A percentile compares a stretch with the other conserved stretches of the same genome.
Evolutionary conservation across 2,113 vertebrate species (phyloP).

Genomic region (Suricata suricatta): DNA sequence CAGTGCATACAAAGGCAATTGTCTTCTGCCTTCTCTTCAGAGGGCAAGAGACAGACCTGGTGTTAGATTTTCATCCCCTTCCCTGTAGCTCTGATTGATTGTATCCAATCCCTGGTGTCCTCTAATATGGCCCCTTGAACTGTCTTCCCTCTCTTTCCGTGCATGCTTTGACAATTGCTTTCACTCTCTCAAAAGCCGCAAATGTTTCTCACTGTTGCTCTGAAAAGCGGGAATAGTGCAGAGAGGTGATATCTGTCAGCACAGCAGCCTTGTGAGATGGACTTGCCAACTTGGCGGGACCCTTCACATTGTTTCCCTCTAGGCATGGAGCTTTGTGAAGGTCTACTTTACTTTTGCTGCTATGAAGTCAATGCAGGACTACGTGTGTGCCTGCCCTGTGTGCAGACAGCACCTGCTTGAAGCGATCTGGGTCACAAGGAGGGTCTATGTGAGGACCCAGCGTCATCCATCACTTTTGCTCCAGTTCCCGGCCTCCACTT

Average conservation of each 20-base stretch:
- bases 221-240: not conserved
- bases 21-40: not conserved
- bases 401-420: not conserved
- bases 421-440: not conserved
- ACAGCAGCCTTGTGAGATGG: not conserved
- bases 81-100: no score
- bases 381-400: not conserved
- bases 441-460: not conserved
- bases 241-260: constrained; percentile 51
- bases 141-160: not conserved
- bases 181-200: constrained; percentile 40
- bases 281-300: not conserved
- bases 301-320: not conserved
- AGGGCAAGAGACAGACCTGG: fast-evolving
- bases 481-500: not conserved
- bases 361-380: not conserved
- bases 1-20: not conserved
- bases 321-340: not conserved
- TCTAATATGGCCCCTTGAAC: not conserved
- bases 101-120: not conserved
- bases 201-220: constrained; percentile 37
- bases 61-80: not conserved
- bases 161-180: constrained; percentile 38
- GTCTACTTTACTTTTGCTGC: not conserved
- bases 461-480: not conserved